Base-by-base conservation (phyloP, 2,797 vertebrate species). In the Rhinichthys osculus region DNA sequence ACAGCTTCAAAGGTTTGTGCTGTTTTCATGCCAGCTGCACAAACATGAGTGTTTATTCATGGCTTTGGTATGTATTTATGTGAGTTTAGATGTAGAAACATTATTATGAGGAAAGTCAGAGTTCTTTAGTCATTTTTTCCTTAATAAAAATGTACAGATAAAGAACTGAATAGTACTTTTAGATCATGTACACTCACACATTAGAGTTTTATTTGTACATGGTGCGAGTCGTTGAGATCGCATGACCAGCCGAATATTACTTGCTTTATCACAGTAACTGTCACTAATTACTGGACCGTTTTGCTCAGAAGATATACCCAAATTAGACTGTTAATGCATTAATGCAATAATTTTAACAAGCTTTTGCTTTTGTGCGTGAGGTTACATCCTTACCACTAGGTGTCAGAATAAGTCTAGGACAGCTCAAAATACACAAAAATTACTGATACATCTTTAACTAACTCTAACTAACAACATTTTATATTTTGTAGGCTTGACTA, bases 1-100 rank as follows among this genome's bases (percentile, higher is more conserved):
- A 91, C 78, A 94, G 90, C 88, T 95, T 96, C 79, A 89, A 64
- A 91, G 95, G 95, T 96, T 92, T 82, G 92, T 57, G 5, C 23
- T 50, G 23, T 10, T 71, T 78, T 79, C 38, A 27, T 74, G n/a
- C 23, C 64, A 70, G 52, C 47, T 85, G 83, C 50, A 33, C 50
- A 85, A 57, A 78, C 44, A 52, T 14, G 13, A 57, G 50, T 50
- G 47, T 70, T 78, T 35, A 84, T 70, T 64, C 7, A 9, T 17
- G 3, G 35, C 27, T 82, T 44, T 23, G 52, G 8, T 11, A 10
- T 62, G 35, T 38, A 57, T 62, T 62, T 7, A 5, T 21, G 50
- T 30, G 5, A 54, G 16, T 71, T 66, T 66, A 66, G 64, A 66
- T 66, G 30, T 19, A 33, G 14, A 33, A 33, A 17, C 14, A 66